phyloP scores from a whole-genome alignment of 2,888 invertebrate species.

The Pollenia amentaria region DNA sequence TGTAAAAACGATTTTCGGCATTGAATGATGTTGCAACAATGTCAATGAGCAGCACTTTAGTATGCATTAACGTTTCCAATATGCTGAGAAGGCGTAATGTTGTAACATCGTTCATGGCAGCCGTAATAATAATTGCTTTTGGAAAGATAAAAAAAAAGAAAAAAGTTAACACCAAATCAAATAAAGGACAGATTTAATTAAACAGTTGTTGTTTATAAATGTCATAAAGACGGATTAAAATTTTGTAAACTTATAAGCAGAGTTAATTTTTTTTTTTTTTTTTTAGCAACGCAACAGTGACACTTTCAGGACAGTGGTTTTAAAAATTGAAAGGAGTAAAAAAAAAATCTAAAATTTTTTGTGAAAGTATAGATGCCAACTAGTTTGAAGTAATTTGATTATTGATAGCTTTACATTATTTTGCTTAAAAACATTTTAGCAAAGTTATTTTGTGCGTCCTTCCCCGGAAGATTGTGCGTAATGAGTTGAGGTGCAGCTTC shows the following conservation, averaged over 20 bases:
- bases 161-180: background rate
- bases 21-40: conserved; percentile 83
- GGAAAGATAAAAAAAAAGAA: background rate
- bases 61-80: conserved; percentile 77
- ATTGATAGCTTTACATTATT: no score
- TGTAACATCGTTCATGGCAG: conserved; percentile 81
- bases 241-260: background rate
- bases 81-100: conserved; percentile 79
- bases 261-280: no score
- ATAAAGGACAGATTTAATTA: background rate
- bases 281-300: background rate
- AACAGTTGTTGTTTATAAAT: background rate
- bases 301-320: background rate
- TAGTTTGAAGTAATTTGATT: no score
- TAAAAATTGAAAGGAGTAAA: no score
- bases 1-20: conserved; percentile 83
- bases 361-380: no score
- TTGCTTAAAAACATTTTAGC: no score
- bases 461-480: no score
- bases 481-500: no score
- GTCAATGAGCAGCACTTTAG: conserved; percentile 84
- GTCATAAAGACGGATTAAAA: background rate
- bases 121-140: conserved; percentile 82
- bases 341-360: no score
- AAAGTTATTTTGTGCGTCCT: no score